Percentiles rank a stretch among this genome's conserved stretches.
Conservation (phyloP, 2,113 vertebrate genomes). For the Oplegnathus fasciatus region DNA sequence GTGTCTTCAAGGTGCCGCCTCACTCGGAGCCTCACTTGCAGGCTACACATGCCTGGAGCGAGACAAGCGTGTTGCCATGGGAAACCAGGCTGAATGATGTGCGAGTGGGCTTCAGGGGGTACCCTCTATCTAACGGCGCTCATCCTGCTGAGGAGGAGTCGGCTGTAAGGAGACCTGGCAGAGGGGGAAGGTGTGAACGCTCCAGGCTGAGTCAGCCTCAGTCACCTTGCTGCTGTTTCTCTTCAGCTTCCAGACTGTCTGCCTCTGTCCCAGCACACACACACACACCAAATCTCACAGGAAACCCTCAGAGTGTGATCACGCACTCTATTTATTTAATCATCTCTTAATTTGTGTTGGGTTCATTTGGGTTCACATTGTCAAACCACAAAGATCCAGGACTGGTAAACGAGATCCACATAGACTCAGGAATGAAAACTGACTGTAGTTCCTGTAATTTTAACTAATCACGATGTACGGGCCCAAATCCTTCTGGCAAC, state of each 20-base stretch:
- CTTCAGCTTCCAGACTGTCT: conserved; percentile 18
- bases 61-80: conserved; percentile 63
- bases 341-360: background rate
- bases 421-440: background rate
- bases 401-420: background rate
- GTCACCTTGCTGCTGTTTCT: conserved; percentile 31
- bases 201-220: conserved; percentile 57
- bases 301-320: conserved; percentile 17
- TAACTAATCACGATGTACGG: background rate
- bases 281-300: conserved; percentile 15
- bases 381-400: background rate
- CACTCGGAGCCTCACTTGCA: conserved; percentile 43
- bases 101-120: conserved; percentile 62
- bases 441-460: background rate
- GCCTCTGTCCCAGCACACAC: conserved; percentile 7
- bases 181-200: conserved; percentile 29
- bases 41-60: conserved; percentile 46
- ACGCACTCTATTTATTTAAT: background rate
- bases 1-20: conserved; percentile 49
- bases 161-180: conserved; percentile 39
- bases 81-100: conserved; percentile 56
- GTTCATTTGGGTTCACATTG: background rate
- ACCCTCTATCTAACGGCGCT: conserved; percentile 48
- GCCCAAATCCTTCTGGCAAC: background rate
- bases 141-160: conserved; percentile 43